Base-by-base conservation (phyloP, 2,888 invertebrate species). In the Lasioglossum marginatum region DNA sequence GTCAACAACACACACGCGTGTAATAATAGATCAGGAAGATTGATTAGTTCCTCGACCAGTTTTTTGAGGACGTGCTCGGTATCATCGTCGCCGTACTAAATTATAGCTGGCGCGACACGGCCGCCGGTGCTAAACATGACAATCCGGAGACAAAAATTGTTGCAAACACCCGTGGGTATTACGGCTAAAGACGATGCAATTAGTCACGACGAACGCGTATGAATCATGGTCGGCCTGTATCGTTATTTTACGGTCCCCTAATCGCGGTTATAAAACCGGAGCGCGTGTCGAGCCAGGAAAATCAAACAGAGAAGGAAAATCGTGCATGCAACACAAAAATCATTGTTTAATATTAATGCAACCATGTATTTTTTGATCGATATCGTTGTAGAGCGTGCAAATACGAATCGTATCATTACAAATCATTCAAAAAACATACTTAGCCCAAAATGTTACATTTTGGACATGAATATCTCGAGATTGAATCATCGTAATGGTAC, bases 11-110 rank as follows among this genome's bases (percentile, higher is more conserved):
- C 19, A 40, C 23, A 40, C n/a, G 40, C 12, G n/a, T 23, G 45
- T 77, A 86, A 86, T 87, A 81, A 87, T 86, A 82, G 79, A 82
- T 70, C n/a, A 19, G 23, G 23, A 2, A 48, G 71, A 83, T 84
- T 66, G 63, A 84, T 84, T 78, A 74, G 70, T 83, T 70, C 60
- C 57, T 70, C 68, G 45, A 70, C 52, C 45, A 19, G 68, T 70
- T 63, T 74, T 63, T 37, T 43, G 12, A 16, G 52, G 23, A 78
- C 31, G 16, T 40, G 40, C 27, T 23, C 43, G 31, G 57, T 23
- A 37, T 34, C 19, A 8, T 43, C n/a, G 19, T 63, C 68, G 37
- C 12, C 63, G 63, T 14, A 27, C 71, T 78, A 43, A 60, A 57
- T 76, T 63, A 76, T 63, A 27, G 12, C 19, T 12, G 27, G 10